phyloP scores from a whole-genome alignment of 2,888 invertebrate species.

The Dyspetes luteomarginatus region DNA sequence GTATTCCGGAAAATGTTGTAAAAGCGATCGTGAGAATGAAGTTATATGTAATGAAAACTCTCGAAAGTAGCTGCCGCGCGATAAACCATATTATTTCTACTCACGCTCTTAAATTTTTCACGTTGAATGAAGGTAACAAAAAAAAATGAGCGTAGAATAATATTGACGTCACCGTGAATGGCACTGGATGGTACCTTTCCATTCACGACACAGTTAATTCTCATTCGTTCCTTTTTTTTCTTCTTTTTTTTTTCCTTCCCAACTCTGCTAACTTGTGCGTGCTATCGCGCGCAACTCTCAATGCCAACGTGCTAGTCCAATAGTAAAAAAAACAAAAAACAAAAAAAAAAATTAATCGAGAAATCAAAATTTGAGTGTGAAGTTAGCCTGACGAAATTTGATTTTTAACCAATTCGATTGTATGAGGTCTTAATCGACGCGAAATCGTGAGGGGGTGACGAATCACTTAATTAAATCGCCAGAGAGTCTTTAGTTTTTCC shows the following conservation, averaged over 20 bases:
- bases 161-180: slow-evolving; percentile 64
- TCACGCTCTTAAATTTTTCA: slow-evolving; percentile 16
- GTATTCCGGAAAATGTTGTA: not conserved
- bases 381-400: no score
- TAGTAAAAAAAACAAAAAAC: not conserved
- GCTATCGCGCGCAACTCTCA: not conserved
- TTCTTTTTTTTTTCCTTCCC: not conserved
- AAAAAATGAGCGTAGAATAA: slow-evolving; percentile 26
- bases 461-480: no score
- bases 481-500: no score
- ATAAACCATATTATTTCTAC: slow-evolving; percentile 44
- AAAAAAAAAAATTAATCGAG: no score
- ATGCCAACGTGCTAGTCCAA: not conserved
- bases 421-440: no score
- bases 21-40: not conserved
- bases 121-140: slow-evolving; percentile 5
- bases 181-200: slow-evolving; percentile 65
- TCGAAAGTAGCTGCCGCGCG: not conserved
- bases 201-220: slow-evolving; percentile 54
- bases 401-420: no score
- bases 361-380: no score
- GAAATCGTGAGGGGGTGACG: no score
- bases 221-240: slow-evolving; percentile 17
- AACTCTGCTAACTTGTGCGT: not conserved
- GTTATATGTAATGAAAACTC: not conserved